Percentiles rank a stretch among this genome's conserved stretches.
These are phyloP conservation scores for Gallinago undulata DNA, from an alignment of 2,113 vertebrate species.

Conservation along the genomic window DNA sequence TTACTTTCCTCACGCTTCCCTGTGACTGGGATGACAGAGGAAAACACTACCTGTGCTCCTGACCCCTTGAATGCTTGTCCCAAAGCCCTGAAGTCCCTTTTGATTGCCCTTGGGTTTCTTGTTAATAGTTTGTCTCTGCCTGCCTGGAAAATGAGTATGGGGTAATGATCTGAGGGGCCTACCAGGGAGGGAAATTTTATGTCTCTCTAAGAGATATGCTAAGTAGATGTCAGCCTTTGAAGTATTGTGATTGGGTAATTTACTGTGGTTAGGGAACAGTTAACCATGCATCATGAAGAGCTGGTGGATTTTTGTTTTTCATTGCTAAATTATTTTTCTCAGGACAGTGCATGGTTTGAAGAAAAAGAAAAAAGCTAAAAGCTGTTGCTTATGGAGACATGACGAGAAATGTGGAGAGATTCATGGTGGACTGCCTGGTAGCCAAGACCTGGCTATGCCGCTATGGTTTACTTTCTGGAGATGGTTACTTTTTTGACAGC, in stretches of 20 bases:
- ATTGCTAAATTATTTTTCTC: neutral
- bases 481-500: neutral
- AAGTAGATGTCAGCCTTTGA: neutral
- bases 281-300: neutral
- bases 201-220: neutral
- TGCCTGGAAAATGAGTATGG: too few species aligned
- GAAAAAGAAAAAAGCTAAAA: neutral
- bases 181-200: too few species aligned
- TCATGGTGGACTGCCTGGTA: neutral
- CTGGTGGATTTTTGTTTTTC: neutral
- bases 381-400: neutral
- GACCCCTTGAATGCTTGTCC: too few species aligned
- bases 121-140: too few species aligned
- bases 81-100: too few species aligned
- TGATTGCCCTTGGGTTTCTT: too few species aligned
- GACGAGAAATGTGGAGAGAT: neutral
- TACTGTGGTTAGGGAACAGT: neutral
- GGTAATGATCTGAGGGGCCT: too few species aligned
- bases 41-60: too few species aligned
- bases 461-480: neutral
- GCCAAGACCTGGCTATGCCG: neutral
- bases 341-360: neutral
- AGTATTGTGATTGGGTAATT: neutral
- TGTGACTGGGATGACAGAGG: too few species aligned
- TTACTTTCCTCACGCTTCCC: too few species aligned